phyloP scores from a whole-genome alignment of 2,888 invertebrate species.

The Blera fallax region DNA sequence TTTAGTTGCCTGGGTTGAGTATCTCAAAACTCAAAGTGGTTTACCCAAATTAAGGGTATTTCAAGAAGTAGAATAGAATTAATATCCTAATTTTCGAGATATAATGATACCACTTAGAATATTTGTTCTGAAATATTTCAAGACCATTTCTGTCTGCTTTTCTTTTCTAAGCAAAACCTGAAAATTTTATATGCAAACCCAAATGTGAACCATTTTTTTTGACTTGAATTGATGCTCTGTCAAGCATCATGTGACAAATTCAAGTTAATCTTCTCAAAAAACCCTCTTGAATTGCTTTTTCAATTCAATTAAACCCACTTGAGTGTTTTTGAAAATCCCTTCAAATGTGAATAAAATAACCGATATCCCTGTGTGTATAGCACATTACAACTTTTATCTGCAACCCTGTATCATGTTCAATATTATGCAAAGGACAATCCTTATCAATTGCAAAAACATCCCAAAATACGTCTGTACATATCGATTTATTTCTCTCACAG shows the following conservation, averaged over 20 bases:
- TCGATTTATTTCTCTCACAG: slow-evolving; percentile 1
- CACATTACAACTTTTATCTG: background rate
- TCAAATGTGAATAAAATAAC: background rate
- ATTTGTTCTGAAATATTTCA: too few relatives aligned
- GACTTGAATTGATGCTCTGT: background rate
- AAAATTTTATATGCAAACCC: too few relatives aligned
- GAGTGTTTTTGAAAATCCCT: background rate
- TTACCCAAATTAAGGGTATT: too few relatives aligned
- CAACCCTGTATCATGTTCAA: background rate
- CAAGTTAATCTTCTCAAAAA: background rate
- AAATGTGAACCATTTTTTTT: too few relatives aligned
- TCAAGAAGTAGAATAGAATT: too few relatives aligned
- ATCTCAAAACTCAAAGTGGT: too few relatives aligned
- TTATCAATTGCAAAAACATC: slow-evolving; percentile 8
- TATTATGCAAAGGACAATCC: background rate
- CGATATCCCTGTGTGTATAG: background rate
- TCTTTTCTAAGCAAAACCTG: too few relatives aligned
- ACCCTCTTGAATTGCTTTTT: background rate
- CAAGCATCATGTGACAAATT: background rate
- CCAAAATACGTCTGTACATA: background rate
- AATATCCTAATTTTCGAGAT: too few relatives aligned
- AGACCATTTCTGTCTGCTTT: too few relatives aligned
- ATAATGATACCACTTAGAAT: too few relatives aligned
- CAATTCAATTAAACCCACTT: background rate
- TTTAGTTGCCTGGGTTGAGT: too few relatives aligned